Evolutionary conservation across 2,113 vertebrate genomes (phyloP).

Genomic region (Macaca fascicularis): DNA sequence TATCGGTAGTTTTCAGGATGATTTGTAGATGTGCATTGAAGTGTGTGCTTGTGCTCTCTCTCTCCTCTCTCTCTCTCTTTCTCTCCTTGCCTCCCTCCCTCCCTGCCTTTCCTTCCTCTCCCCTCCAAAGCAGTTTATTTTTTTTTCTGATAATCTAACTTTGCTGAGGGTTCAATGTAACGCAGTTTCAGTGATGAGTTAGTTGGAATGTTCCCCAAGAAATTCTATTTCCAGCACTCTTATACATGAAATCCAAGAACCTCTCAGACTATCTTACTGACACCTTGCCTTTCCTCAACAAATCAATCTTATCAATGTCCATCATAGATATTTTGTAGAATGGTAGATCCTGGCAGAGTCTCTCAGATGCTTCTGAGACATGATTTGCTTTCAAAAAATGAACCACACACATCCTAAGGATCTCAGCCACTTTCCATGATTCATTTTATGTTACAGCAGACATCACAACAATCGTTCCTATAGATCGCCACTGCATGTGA

Average conservation of each 20-base stretch:
- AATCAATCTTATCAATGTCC: neutral
- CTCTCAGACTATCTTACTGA: neutral
- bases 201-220: neutral
- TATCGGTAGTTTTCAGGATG: neutral
- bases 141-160: slow-evolving; percentile 14
- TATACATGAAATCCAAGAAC: neutral
- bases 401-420: neutral
- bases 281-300: neutral
- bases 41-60: accelerated
- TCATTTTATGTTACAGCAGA: neutral
- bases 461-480: neutral
- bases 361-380: neutral
- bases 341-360: neutral
- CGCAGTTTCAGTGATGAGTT: neutral
- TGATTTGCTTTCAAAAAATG: neutral
- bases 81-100: neutral
- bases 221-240: neutral
- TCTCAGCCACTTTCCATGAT: neutral
- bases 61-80: neutral
- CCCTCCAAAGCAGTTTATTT: neutral
- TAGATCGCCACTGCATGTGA: neutral
- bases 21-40: neutral
- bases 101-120: neutral
- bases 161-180: neutral
- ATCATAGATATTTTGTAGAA: neutral